Percentiles rank a stretch among this genome's conserved stretches.
Conservation (phyloP, 2,888 invertebrate species). For the Eledone cirrhosa region DNA sequence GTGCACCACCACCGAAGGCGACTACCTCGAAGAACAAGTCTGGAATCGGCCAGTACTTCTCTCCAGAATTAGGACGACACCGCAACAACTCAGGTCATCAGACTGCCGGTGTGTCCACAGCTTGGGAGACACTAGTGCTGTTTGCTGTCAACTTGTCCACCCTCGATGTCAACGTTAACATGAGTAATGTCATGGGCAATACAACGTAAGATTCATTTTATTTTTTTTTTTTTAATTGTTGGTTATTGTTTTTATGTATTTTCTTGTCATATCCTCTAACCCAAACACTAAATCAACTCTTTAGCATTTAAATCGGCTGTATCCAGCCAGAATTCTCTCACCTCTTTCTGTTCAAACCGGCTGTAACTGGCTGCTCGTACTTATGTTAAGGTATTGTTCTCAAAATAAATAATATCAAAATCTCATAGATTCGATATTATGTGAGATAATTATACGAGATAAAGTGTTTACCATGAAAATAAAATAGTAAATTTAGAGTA, state of each 20-base stretch:
- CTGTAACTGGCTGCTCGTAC: no score
- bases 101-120: constrained; percentile 35
- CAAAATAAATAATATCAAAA: no score
- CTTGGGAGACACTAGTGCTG: constrained; percentile 95
- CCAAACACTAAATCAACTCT: neutral
- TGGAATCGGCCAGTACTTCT: constrained; percentile 28
- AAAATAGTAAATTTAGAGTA: no score
- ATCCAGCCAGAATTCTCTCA: no score
- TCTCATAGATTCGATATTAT: no score
- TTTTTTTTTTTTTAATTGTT: neutral
- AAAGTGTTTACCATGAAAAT: no score
- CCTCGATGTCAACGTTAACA: constrained; percentile 97
- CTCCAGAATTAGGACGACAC: constrained; percentile 29
- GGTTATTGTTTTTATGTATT: neutral
- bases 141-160: constrained; percentile 96
- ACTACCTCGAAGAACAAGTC: neutral
- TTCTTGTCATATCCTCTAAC: neutral
- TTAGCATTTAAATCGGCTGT: no score
- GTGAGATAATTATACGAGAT: no score
- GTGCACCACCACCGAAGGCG: neutral
- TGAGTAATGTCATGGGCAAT: constrained; percentile 99
- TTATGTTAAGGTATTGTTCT: no score
- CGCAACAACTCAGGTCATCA: constrained; percentile 9
- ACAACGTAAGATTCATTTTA: constrained; percentile 75
- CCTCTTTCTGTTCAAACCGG: no score